phyloP scores from a whole-genome alignment of 2,888 invertebrate genomes.

The Melanchra persicariae region DNA sequence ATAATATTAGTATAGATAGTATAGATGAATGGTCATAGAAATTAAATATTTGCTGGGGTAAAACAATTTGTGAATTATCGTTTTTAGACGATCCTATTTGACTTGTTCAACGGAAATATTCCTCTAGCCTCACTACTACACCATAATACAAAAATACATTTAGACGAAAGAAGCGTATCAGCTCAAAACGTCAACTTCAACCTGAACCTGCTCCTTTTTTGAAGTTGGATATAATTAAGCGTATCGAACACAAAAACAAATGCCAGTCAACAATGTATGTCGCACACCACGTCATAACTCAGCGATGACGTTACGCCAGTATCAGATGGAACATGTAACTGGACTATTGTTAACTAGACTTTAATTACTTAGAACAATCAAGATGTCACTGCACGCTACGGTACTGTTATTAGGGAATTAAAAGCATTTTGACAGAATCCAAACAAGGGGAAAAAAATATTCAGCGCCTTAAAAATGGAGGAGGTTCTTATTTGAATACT shows the following conservation, averaged over 20 bases:
- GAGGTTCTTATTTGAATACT: too few species aligned
- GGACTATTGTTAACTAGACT: slow-evolving; percentile 30
- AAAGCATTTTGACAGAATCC: not conserved
- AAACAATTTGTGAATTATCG: too few species aligned
- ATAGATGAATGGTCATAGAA: too few species aligned
- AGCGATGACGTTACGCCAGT: slow-evolving; percentile 32
- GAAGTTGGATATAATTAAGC: too few species aligned
- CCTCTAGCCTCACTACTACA: not conserved
- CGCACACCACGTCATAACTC: slow-evolving; percentile 19
- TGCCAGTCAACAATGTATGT: not conserved
- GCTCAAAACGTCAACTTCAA: too few species aligned
- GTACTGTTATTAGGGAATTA: slow-evolving; percentile 31
- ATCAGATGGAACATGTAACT: slow-evolving; percentile 41
- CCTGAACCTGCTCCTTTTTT: too few species aligned
- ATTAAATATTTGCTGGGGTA: too few species aligned
- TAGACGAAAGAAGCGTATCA: too few species aligned
- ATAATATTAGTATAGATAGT: too few species aligned
- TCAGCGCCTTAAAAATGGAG: too few species aligned
- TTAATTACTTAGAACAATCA: slow-evolving; percentile 72
- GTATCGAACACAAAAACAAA: slow-evolving; percentile 27
- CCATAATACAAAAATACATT: slow-evolving; percentile 7
- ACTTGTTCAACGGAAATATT: not conserved
- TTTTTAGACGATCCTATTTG: too few species aligned
- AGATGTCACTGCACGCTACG: slow-evolving; percentile 63
- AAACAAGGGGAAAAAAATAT: too few species aligned